These are phyloP conservation scores for Chondrilla cf. caribensis DNA, from an alignment of 37 sponge, comb jelly and placozoan genomes.

Conservation along the genomic window DNA sequence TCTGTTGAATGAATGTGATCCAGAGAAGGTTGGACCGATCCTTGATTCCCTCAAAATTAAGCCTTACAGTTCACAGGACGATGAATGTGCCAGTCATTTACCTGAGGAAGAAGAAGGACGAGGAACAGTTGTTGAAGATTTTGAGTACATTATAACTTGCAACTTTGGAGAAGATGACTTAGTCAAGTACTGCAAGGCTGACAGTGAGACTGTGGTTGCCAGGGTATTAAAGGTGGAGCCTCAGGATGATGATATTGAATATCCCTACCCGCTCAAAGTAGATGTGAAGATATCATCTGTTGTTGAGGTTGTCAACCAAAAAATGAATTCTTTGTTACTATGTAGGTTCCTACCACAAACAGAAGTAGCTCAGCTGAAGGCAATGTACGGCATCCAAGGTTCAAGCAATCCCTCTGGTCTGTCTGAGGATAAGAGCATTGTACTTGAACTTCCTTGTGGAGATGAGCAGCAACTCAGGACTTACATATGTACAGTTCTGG, in stretches of 20 bases:
- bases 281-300: not conserved
- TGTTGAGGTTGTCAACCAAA: not conserved
- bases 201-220: not conserved
- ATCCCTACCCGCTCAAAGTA: not conserved
- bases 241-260: not conserved
- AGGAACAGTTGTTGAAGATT: not conserved
- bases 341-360: not conserved
- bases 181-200: not conserved
- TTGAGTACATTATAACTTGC: not conserved
- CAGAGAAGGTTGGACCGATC: not conserved
- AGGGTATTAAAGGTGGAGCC: not conserved
- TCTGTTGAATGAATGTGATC: not conserved
- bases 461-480: not conserved
- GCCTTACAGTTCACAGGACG: not conserved
- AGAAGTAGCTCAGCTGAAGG: not conserved
- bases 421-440: not conserved
- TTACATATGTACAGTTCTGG: not conserved
- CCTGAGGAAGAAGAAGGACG: not conserved
- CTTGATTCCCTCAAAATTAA: not conserved
- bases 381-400: not conserved
- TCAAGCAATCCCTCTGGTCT: not conserved
- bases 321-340: not conserved
- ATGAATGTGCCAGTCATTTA: not conserved
- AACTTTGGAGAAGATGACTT: conserved; percentile 8
- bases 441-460: not conserved